Conservation (phyloP, 2,113 vertebrate genomes). For the Psephotus haematonotus region DNA sequence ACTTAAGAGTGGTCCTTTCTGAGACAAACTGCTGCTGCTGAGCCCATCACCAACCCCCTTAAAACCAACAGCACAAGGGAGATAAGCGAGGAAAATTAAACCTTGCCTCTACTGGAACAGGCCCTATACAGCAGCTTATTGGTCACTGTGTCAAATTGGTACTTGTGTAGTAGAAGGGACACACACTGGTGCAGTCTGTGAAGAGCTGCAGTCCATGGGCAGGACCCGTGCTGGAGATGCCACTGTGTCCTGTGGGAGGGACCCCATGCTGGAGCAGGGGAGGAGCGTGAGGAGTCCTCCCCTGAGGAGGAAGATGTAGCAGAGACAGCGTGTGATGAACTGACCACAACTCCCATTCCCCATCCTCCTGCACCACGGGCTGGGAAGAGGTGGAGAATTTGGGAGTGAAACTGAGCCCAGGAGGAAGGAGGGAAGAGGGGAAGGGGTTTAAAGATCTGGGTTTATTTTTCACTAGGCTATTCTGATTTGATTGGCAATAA, state of each 20-base stretch:
- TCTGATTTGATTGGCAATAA: background rate
- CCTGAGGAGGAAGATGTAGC: background rate
- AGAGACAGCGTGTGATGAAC: background rate
- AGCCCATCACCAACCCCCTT: background rate
- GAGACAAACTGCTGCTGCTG: background rate
- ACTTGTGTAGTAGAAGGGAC: background rate
- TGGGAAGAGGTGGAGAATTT: background rate
- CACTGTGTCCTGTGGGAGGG: background rate
- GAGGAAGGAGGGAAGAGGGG: background rate
- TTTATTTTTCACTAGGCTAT: background rate
- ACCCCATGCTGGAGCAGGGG: background rate
- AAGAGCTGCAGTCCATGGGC: background rate
- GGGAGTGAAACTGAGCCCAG: background rate
- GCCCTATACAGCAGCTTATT: background rate
- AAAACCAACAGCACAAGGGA: background rate
- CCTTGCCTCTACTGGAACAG: background rate
- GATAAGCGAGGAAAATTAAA: background rate
- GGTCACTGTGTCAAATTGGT: background rate
- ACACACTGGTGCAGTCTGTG: background rate
- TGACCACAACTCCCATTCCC: background rate
- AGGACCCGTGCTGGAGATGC: background rate
- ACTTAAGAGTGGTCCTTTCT: background rate
- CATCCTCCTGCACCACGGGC: fast-evolving
- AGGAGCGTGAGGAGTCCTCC: background rate
- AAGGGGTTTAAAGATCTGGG: background rate